Evolutionary conservation across 2,888 invertebrate species (phyloP).

Genomic region (Argyresthia albistria): DNA sequence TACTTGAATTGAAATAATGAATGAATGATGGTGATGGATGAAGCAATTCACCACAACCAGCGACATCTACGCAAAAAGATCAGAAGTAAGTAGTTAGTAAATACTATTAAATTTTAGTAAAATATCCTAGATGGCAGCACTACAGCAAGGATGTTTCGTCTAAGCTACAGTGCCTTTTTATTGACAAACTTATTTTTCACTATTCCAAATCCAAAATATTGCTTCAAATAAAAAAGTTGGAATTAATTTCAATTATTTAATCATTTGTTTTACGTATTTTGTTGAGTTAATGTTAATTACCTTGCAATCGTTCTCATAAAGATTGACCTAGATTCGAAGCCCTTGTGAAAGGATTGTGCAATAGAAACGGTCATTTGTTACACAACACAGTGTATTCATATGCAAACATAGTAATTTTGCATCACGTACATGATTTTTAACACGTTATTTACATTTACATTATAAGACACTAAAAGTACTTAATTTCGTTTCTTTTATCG

Average conservation of each 20-base stretch:
- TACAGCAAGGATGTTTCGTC: slow-evolving; percentile 3
- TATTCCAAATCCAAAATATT: neutral
- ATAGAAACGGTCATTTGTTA: slow-evolving; percentile 72
- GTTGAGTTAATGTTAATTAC: slow-evolving; percentile 2
- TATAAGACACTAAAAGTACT: slow-evolving; percentile 24
- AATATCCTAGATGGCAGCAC: neutral
- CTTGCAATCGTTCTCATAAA: slow-evolving; percentile 52
- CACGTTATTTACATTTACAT: slow-evolving; percentile 19
- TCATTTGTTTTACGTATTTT: neutral
- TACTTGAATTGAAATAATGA: too few relatives aligned
- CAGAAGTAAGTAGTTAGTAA: neutral
- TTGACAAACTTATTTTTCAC: neutral
- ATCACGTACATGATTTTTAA: slow-evolving; percentile 44
- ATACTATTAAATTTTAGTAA: too few relatives aligned
- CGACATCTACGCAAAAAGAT: neutral
- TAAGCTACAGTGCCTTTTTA: neutral
- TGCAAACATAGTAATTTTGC: slow-evolving; percentile 59
- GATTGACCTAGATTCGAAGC: slow-evolving; percentile 70
- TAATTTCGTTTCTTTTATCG: slow-evolving; percentile 17
- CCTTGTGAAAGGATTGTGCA: slow-evolving; percentile 74
- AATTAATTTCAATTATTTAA: neutral
- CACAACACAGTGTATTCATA: slow-evolving; percentile 65
- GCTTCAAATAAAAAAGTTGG: neutral
- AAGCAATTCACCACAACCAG: neutral
- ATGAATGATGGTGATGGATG: too few relatives aligned